phyloP scores from a whole-genome alignment of 2,113 vertebrate species.

The Pseudopipra pipra region DNA sequence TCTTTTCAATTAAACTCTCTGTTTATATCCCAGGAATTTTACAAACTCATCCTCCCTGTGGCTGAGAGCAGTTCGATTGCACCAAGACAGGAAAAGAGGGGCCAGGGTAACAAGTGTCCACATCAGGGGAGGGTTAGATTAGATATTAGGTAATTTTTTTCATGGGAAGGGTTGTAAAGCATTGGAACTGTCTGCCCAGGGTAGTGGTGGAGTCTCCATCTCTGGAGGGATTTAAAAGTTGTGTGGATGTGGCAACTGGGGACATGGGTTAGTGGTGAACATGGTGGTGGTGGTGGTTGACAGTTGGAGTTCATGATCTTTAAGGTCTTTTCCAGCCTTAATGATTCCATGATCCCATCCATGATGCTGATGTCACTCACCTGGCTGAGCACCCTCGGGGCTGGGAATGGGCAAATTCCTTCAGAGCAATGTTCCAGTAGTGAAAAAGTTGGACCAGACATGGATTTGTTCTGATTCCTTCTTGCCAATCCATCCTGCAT shows the following conservation, averaged over 20 bases:
- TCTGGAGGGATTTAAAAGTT: background rate
- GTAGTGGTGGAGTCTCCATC: background rate
- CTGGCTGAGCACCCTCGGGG: accelerated
- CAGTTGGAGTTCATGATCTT: background rate
- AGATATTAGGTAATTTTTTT: accelerated
- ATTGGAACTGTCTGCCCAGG: background rate
- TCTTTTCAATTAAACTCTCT: accelerated
- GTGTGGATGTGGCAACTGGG: background rate
- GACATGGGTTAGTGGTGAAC: accelerated
- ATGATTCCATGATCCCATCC: background rate
- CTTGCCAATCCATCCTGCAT: accelerated
- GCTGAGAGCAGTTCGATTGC: background rate
- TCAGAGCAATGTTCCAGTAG: accelerated
- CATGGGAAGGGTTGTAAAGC: background rate
- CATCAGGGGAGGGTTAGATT: accelerated
- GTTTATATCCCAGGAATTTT: accelerated
- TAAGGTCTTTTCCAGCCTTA: accelerated
- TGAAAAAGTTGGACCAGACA: accelerated
- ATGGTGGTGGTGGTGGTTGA: background rate
- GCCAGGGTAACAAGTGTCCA: accelerated
- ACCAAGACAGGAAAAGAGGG: accelerated
- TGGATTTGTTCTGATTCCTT: accelerated
- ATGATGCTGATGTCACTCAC: background rate
- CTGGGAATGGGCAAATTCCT: background rate
- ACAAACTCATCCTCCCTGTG: background rate